Conservation (phyloP, 2,113 vertebrate genomes). For the human (Homo sapiens) region DNA sequence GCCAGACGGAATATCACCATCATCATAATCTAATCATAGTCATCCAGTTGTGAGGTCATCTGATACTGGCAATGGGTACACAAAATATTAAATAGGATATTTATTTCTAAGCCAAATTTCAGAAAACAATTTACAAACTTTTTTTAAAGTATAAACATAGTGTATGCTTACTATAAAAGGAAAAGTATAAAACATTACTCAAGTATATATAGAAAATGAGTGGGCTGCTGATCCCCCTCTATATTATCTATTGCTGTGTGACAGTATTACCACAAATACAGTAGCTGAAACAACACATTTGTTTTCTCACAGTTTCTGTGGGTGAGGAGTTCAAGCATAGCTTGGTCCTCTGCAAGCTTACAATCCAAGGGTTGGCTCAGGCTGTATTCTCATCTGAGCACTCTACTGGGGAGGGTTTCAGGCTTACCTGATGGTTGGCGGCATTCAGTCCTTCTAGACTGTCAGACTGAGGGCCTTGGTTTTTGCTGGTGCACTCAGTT, state of each 20-base stretch:
- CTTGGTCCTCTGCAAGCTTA: not conserved
- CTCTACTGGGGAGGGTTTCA: not conserved
- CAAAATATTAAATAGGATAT: not conserved
- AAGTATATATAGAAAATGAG: not conserved
- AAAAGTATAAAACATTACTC: conserved; percentile 10
- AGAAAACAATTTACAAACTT: conserved; percentile 1
- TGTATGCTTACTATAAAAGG: not conserved
- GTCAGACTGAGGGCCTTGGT: not conserved
- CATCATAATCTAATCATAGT: not conserved
- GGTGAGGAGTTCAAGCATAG: not conserved
- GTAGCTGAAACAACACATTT: not conserved
- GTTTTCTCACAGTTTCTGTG: conserved; percentile 2
- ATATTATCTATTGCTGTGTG: not conserved
- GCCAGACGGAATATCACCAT: not conserved
- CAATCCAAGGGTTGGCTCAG: not conserved
- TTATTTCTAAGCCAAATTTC: conserved; percentile 26
- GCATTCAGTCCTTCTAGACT: not conserved
- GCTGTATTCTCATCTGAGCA: conserved; percentile 7
- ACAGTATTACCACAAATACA: not conserved
- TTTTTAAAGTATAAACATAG: not conserved
- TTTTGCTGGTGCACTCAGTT: not conserved
- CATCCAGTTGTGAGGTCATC: not conserved
- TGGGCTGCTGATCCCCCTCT: not conserved
- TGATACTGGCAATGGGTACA: not conserved
- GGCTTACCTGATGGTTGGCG: not conserved